Evolutionary conservation across 2,113 vertebrate species (phyloP).

Genomic region (Oryzias javanicus): DNA sequence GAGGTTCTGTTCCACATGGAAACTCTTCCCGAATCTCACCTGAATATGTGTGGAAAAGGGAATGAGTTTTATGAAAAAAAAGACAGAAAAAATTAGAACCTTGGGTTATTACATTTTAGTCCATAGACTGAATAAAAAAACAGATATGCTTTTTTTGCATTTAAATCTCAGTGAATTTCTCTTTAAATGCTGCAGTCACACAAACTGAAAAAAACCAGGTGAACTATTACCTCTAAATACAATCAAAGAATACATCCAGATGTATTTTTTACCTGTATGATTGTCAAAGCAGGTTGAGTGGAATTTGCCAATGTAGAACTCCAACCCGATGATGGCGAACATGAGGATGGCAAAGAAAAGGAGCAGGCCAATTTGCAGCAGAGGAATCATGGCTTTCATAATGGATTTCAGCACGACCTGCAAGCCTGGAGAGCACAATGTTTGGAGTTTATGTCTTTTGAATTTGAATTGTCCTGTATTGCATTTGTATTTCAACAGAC

Average conservation of each 20-base stretch:
- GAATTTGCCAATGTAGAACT: constrained; percentile 97
- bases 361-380: constrained; percentile 93
- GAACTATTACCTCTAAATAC: background rate
- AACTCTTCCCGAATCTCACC: constrained; percentile 87
- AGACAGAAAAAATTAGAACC: background rate
- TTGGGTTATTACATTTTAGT: background rate
- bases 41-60: constrained; percentile 40
- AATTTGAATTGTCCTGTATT: background rate
- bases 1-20: constrained; percentile 84
- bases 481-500: background rate
- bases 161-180: background rate
- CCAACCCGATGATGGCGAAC: constrained; percentile 95
- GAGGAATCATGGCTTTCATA: constrained; percentile 96
- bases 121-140: no score
- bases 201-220: background rate
- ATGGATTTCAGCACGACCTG: constrained; percentile 96
- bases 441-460: background rate
- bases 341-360: constrained; percentile 96
- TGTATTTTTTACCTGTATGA: constrained; percentile 78
- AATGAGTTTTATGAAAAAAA: background rate
- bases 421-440: constrained; percentile 78
- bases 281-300: constrained; percentile 91
- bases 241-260: background rate
- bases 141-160: no score
- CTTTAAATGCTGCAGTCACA: background rate